phyloP scores from a whole-genome alignment of 1,140 invertebrate species.

The Drosophila mayri region DNA sequence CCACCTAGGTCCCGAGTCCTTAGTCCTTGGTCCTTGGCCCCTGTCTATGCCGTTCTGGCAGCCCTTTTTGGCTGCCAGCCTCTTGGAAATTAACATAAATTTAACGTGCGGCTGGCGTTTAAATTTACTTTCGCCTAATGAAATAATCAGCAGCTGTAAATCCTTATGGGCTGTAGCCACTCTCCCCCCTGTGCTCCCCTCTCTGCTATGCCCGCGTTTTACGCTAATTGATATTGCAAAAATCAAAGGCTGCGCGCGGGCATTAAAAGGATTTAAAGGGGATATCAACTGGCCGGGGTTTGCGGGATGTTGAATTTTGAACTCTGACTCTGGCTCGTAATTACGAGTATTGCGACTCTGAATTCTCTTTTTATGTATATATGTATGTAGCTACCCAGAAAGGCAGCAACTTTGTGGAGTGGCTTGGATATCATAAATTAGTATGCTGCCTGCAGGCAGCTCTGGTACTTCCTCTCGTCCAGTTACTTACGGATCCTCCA shows the following conservation, averaged over 20 bases:
- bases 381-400: background rate
- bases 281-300: constrained; percentile 51
- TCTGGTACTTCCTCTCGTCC: constrained; percentile 21
- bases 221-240: constrained; percentile 81
- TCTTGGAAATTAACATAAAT: constrained; percentile 78
- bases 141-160: constrained; percentile 79
- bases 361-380: constrained; percentile 21
- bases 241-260: constrained; percentile 68
- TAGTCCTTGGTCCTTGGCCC: background rate
- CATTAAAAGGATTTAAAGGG: constrained; percentile 70
- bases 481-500: constrained; percentile 24
- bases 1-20: background rate
- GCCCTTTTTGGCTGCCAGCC: constrained; percentile 51
- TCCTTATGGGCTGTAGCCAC: constrained; percentile 48
- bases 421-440: constrained; percentile 63
- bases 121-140: constrained; percentile 79
- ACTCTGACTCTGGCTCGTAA: constrained; percentile 36
- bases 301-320: background rate
- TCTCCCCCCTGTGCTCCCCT: background rate
- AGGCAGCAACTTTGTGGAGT: constrained; percentile 26
- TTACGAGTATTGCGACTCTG: constrained; percentile 65
- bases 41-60: constrained; percentile 22
- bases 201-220: constrained; percentile 21
- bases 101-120: constrained; percentile 66
- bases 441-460: constrained; percentile 53